A percentile compares a stretch with the other conserved stretches of the same genome.
phyloP scores from a whole-genome alignment of 2,113 vertebrate species.

The Clarias gariepinus region DNA sequence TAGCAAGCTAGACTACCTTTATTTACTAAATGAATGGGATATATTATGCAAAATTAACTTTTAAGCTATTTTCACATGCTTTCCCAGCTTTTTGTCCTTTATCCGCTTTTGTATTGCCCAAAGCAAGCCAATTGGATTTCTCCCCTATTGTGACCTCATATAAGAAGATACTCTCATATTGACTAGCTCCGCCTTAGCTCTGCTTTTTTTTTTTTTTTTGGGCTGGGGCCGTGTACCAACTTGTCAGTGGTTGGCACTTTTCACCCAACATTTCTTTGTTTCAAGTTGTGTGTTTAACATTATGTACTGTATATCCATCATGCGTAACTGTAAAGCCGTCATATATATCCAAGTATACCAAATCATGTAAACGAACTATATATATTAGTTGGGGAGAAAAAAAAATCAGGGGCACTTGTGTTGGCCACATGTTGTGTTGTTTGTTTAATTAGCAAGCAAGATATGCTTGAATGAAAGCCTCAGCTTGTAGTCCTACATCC shows the following conservation, averaged over 20 bases:
- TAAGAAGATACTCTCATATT: too few species aligned
- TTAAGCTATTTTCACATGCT: too few species aligned
- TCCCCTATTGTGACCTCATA: too few species aligned
- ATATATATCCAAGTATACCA: neutral
- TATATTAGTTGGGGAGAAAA: neutral
- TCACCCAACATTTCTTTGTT: neutral
- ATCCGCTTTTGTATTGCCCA: too few species aligned
- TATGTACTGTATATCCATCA: neutral
- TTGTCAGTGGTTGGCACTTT: neutral
- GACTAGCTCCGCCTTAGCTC: too few species aligned
- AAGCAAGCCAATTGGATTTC: too few species aligned
- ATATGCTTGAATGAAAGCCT: neutral
- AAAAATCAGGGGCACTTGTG: neutral
- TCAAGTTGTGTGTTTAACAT: neutral
- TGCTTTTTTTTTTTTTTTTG: too few species aligned
- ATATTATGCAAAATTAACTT: too few species aligned
- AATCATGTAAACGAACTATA: neutral
- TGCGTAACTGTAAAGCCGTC: neutral
- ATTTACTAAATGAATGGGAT: neutral
- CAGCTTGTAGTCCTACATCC: constrained; percentile 18
- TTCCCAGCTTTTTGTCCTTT: too few species aligned
- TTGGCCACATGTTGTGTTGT: constrained; percentile 8
- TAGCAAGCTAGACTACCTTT: neutral
- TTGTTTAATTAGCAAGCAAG: constrained; percentile 23
- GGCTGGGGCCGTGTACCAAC: too few species aligned